These are phyloP conservation scores for Zeuzera pyrina DNA, from an alignment of 2,888 invertebrate species.

Conservation along the genomic window DNA sequence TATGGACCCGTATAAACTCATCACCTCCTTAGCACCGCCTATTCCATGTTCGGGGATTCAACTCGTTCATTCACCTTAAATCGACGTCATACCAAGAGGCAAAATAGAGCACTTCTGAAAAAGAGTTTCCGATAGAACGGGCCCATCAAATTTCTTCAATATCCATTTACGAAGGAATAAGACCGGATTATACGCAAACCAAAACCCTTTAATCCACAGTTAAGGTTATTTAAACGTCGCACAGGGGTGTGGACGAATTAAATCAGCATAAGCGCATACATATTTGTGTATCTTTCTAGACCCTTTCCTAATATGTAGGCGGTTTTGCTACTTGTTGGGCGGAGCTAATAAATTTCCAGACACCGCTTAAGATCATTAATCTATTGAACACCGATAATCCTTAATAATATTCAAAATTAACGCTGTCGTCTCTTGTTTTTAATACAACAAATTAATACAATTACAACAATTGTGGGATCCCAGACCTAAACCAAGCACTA, in stretches of 20 bases:
- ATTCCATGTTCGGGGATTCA: slow-evolving; percentile 65
- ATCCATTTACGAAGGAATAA: slow-evolving; percentile 64
- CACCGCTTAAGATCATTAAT: no score
- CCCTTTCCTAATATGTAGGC: no score
- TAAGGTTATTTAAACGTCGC: slow-evolving; percentile 51
- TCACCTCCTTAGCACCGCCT: slow-evolving; percentile 64
- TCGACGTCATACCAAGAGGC: slow-evolving; percentile 63
- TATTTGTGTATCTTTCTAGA: no score
- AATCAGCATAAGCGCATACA: no score
- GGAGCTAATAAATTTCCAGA: no score
- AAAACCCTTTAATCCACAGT: slow-evolving; percentile 57
- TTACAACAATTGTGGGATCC: no score
- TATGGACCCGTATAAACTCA: slow-evolving; percentile 65
- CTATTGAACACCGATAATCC: no score
- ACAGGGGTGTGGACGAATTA: slow-evolving; percentile 40
- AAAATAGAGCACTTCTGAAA: slow-evolving; percentile 63
- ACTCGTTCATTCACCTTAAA: slow-evolving; percentile 70
- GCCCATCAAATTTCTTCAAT: slow-evolving; percentile 63
- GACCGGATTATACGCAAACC: slow-evolving; percentile 59
- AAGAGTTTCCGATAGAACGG: slow-evolving; percentile 63
- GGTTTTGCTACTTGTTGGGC: no score
- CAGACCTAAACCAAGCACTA: no score
- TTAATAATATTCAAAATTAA: no score
- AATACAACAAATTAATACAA: no score
- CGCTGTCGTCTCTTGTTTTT: no score